phyloP scores from a whole-genome alignment of 2,797 vertebrate genomes.

The Sarcophilus harrisii region DNA sequence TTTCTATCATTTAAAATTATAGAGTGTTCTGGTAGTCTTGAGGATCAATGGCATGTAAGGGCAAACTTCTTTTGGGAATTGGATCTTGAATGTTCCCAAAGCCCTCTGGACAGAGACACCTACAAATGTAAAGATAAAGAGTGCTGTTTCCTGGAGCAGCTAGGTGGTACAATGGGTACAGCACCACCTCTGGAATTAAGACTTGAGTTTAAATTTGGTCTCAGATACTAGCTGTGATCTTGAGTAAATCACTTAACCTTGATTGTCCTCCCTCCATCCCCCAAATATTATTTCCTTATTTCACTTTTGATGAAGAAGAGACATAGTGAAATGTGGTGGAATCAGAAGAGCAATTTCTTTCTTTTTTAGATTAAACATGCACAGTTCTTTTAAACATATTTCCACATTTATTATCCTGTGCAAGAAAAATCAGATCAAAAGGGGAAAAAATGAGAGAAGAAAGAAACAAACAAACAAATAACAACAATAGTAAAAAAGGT shows the following conservation, averaged over 20 bases:
- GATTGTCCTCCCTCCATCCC: background rate
- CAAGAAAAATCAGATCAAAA: too few relatives aligned
- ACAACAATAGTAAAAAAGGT: too few relatives aligned
- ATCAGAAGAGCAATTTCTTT: background rate
- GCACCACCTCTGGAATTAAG: background rate
- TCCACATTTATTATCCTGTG: too few relatives aligned
- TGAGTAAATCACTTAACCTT: background rate
- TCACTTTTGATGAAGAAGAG: background rate
- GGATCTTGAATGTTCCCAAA: constrained; percentile 5
- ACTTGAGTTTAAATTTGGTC: background rate
- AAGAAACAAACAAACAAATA: too few relatives aligned
- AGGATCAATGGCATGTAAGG: constrained; percentile 1
- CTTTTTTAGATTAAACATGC: too few relatives aligned
- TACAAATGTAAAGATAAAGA: constrained; percentile 12
- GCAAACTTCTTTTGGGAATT: constrained; percentile 4
- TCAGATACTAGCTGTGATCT: background rate
- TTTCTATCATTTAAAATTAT: background rate
- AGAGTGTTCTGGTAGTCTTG: background rate
- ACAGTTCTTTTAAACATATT: too few relatives aligned
- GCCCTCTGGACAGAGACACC: background rate
- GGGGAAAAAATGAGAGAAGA: too few relatives aligned
- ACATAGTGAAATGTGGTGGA: background rate
- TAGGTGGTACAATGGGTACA: background rate
- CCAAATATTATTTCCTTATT: constrained; percentile 14
- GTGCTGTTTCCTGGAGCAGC: background rate